Evolutionary conservation across 2,888 invertebrate species (phyloP).

Genomic region (Sarcophaga rosellei): DNA sequence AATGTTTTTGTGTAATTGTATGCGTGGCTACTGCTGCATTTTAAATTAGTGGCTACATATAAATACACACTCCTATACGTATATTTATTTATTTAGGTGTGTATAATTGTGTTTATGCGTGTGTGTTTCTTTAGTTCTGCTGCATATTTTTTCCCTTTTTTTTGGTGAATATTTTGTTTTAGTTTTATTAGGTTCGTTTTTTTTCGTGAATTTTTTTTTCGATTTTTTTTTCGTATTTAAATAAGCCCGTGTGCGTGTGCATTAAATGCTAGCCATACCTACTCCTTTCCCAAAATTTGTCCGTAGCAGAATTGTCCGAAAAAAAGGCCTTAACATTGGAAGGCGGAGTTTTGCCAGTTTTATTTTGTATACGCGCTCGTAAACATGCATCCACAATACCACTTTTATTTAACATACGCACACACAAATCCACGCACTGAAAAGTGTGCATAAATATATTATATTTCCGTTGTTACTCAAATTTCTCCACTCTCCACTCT

Average conservation of each 20-base stretch:
- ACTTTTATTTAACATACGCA: conserved; percentile 28
- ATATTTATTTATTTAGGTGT: not conserved
- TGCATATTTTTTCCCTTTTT: conserved; percentile 40
- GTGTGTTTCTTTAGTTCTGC: conserved; percentile 16
- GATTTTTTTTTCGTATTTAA: not conserved
- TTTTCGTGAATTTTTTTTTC: conserved; percentile 39
- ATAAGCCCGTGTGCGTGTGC: conserved; percentile 44
- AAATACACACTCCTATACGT: conserved; percentile 50
- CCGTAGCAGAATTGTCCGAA: conserved; percentile 34
- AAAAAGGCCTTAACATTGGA: conserved; percentile 38
- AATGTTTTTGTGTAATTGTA: conserved; percentile 50
- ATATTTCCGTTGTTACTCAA: conserved; percentile 43
- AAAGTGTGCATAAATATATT: conserved; percentile 22
- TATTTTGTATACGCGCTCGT: conserved; percentile 56
- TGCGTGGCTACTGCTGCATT: conserved; percentile 72
- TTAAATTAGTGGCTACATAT: conserved; percentile 75
- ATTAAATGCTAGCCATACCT: conserved; percentile 21
- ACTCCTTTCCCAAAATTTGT: conserved; percentile 8
- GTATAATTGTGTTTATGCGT: not conserved
- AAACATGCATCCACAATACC: conserved; percentile 22
- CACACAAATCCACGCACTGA: conserved; percentile 67
- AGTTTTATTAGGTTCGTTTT: conserved; percentile 71
- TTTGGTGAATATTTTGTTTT: conserved; percentile 70
- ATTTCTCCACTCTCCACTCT: conserved; percentile 36
- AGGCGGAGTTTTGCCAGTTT: conserved; percentile 68